These are phyloP conservation scores for Cochlearius cochlearius DNA, from an alignment of 2,113 vertebrate genomes.

Conservation along the genomic window DNA sequence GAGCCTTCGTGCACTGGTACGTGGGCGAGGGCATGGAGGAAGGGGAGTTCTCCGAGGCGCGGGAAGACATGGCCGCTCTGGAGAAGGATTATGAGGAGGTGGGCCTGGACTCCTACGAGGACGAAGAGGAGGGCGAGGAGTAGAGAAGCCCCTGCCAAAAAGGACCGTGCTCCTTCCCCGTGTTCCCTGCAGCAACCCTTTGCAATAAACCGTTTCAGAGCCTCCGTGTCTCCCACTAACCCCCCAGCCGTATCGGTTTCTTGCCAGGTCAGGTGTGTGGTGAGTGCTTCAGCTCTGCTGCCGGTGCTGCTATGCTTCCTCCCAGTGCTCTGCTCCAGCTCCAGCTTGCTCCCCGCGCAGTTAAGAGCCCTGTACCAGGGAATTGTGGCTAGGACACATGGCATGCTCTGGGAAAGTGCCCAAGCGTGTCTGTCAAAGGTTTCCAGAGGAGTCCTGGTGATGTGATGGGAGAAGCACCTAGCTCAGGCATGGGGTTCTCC, in stretches of 20 bases:
- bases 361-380: background rate
- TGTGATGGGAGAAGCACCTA: background rate
- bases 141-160: background rate
- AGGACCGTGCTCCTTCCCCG: background rate
- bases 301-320: background rate
- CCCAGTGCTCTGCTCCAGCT: background rate
- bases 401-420: background rate
- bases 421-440: background rate
- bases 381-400: background rate
- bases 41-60: constrained; percentile 61
- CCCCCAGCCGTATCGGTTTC: background rate
- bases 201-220: constrained; percentile 39
- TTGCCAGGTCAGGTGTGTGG: background rate
- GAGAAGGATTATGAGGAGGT: constrained; percentile 83
- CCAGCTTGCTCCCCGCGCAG: accelerated
- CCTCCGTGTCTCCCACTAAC: background rate
- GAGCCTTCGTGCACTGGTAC: background rate
- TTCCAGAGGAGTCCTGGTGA: background rate
- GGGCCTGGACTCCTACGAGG: constrained; percentile 84
- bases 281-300: background rate
- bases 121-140: constrained; percentile 78
- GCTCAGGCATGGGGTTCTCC: too few species aligned
- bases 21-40: background rate
- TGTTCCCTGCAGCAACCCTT: constrained; percentile 3
- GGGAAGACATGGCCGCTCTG: constrained; percentile 74